Base-by-base conservation (phyloP, 2,113 vertebrate genomes). In the Numida meleagris region DNA sequence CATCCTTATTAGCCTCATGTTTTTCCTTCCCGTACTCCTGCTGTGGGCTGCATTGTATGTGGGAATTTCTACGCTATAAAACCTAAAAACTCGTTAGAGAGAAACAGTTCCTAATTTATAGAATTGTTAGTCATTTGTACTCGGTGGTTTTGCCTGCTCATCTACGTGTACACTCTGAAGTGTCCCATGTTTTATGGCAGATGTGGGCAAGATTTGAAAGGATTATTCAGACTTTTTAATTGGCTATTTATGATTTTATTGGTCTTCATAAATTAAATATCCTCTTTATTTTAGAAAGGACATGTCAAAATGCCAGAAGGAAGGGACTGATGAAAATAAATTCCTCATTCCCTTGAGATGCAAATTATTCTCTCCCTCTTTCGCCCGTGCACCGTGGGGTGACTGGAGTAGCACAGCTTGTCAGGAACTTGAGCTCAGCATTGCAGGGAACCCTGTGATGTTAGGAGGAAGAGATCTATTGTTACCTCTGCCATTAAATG, bases 1-100 rank as follows among this genome's bases (percentile, higher is more conserved):
- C 65, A 70, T 94, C 94, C 91, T 95, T 95, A 95, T 95, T 93
- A 93, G 87, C 57, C 31, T 85, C 3, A 1, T 86, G 85, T 48
- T 85, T 95, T 94, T 71, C 86, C 82, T 95, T 95, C 82, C 86
- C 68, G 50, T 96, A 83, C 68, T 57, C 38, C 92, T 81, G 61
- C 82, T 86, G 45, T 86, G 61, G 29, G 48, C 63, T 90, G 15
- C 83, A 70, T 57, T 40, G 29, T 83, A 94, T 10, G 3, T 91
- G 85, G 57, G 87, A 94, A 83, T 94, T 95, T 92, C 43, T 86
- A 63, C 51, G 33, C 43, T 85, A 16, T 82, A 80, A 95, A 95
- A 63, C 19, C 12, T 45, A 21, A 82, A 85, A 91, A 10, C 34
- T 46, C 21, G 0, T 51, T 34, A 51, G n/a, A 71, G 50, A 70